Evolutionary conservation across 2,888 invertebrate genomes (phyloP).

Genomic region (Kuschelorhynchus macadamiae): DNA sequence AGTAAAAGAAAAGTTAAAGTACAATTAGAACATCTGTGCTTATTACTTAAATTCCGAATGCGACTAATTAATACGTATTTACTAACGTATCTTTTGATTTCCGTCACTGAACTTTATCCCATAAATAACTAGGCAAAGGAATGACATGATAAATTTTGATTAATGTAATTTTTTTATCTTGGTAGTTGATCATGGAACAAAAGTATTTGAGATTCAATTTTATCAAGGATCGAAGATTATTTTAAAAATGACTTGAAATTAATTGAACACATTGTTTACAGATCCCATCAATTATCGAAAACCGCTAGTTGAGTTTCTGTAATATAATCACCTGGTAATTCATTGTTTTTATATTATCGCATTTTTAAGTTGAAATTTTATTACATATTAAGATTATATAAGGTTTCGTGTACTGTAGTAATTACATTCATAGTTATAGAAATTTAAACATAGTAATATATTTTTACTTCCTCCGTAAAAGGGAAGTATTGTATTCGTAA

Average conservation of each 20-base stretch:
- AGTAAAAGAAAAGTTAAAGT: no score
- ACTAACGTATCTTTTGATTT: no score
- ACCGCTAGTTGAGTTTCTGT: not conserved
- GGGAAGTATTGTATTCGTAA: no score
- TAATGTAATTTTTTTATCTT: slow-evolving; percentile 31
- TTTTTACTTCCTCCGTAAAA: no score
- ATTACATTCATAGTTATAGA: no score
- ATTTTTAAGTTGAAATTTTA: not conserved
- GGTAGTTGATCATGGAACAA: slow-evolving; percentile 22
- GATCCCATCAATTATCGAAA: slow-evolving; percentile 21
- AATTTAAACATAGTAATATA: no score
- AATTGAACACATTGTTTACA: slow-evolving; percentile 36
- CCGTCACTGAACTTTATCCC: no score
- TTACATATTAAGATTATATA: not conserved
- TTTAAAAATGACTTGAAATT: slow-evolving; percentile 27
- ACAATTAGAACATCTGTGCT: no score
- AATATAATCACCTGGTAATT: slow-evolving; percentile 2
- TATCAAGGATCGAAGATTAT: slow-evolving; percentile 30
- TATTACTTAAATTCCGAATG: no score
- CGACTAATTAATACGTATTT: no score
- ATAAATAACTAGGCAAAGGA: slow-evolving; percentile 9
- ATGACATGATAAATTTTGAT: slow-evolving; percentile 25
- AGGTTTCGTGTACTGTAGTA: no score
- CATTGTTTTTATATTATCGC: slow-evolving; percentile 6
- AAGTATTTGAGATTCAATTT: slow-evolving; percentile 30